Base-by-base conservation (phyloP, 2,113 vertebrate species). In the Paedocypris sp. region DNA sequence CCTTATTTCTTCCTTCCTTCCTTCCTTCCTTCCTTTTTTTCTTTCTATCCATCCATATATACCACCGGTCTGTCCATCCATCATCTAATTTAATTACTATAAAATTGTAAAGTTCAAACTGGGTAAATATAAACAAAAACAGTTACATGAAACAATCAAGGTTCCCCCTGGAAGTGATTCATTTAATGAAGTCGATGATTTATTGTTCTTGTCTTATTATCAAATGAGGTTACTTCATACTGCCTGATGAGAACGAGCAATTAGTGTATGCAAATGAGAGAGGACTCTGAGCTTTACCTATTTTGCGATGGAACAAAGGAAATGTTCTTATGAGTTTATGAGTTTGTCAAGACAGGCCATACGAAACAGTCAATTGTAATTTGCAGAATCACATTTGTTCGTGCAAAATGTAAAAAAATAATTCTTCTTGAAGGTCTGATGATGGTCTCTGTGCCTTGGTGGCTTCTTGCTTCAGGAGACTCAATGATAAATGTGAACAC, bases 221-320 rank as follows among this genome's bases (percentile, higher is more conserved):
- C 53, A 73, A 73, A 67, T 61, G 69, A 67, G 66, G 63, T 74
- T 66, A 60, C 54, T 69, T 70, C 69, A 68, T 60, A 29, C 64
- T 50, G 66, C 52, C 54, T 67, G 67, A 69, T 69, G 67, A 67
- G 69, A 58, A 65, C 39, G 46, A 66, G 67, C 69, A 72, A 71
- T 74, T 76, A 74, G 73, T 22, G 64, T 72, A 75, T 75, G 73
- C 70, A 70, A 75, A 75, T 75, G 56, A 67, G 52, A 46, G 47
- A 56, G 59, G 72, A 49, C 62, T 60, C 59, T 53, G 52, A 43
- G 72, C 61, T 60, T 64, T 71, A 33, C 45, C 46, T 69, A 69
- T 72, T 72, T 69, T 54, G 64, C 62, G 62, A 74, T 62, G 60
- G 68, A 69, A 69, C 68, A 66, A 61, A 75, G 67, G 70, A 65